Base-by-base conservation (phyloP, 2,113 vertebrate genomes). In the Hystrix cristata region DNA sequence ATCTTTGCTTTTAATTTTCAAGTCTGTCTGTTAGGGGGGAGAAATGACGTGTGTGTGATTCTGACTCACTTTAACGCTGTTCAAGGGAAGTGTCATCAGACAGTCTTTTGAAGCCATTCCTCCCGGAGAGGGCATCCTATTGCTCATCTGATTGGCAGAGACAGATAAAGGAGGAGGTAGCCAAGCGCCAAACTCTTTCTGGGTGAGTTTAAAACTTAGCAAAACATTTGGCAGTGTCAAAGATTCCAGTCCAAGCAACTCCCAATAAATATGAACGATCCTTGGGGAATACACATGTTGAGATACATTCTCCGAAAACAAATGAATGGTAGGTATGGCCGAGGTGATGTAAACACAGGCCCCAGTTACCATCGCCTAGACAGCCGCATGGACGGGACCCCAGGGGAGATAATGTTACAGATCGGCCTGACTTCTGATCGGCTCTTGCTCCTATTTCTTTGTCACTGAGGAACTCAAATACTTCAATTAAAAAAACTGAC, bases 1-100 rank as follows among this genome's bases (percentile, higher is more conserved):
- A 69, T 62, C 48, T 83, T 51, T 81, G 67, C 84, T 95, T 79
- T 57, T 78, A 34, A 65, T 60, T 94, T 88, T 87, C 27, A 48
- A 53, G 64, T 83, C 84, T 71, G 72, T 67, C 65, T 85, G 34
- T 48, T 14, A 3, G n/a, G 29, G 51, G 31, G 13, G 3, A 59
- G 29, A 71, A 59, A 43, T 29, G 55, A 57, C 34, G 53, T 48
- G 38, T 4, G 71, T 46, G 71, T 38, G 92, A 55, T 16, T 87
- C 83, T 69, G 69, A 84, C 46, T 91, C 80, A 72, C 34, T 62
- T 48, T 10, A 59, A 34, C 4, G 69, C 59, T 53, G 55, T 31
- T 83, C 29, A 34, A 55, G 29, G 43, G 25, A 79, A 38, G 62
- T 53, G 65, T 72, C 53, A 19, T 59, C 71, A 60, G 51, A 60